Base-by-base conservation (phyloP, 1,140 invertebrate species). In the Brachionus rotundiformis region DNA sequence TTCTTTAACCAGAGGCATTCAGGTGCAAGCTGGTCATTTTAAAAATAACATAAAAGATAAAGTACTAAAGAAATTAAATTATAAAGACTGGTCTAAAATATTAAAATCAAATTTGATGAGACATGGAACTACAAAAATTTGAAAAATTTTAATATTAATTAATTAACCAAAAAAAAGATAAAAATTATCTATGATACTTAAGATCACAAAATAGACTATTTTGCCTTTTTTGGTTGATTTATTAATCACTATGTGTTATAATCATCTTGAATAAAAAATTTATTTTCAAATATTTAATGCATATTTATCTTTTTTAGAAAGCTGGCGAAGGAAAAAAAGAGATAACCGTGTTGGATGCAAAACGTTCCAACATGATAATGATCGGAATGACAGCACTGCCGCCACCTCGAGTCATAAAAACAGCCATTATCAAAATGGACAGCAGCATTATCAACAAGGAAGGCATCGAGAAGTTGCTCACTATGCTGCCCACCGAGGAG, bases 341-440 rank as follows among this genome's bases (percentile, higher is more conserved):
- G 88, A 92, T 98, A 79, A 94, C 97, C 54, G 95, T 99, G 29
- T 89, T 99, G 86, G 95, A 98, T 88, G 92, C 95, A 25, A 99
- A 99, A 86, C 90, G 98, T 83, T 99, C 96, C 1, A 98, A 99
- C 88, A 95, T 95, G 10, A 99, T 99, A 84, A 99, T 99, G 87
- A 99, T 99, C 85, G 95, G 95, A n/a, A 94, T 99, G 92, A 99
- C 96, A 8, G 98, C 98, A 87, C 89, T 99, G 83, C 97, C 98
- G 27, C 96, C 95, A 4, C 94, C 96, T 2, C 85, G 89, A 36
- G 95, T 95, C 2, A 99, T 99, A 82, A 98, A 98, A 87, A 94
- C 94, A 25, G 97, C 96, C 65, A 99, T 99, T 84, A 89, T 99
- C 83, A 99, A 99, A 90, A 99, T 99, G 95, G 98, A 99, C 87